Evolutionary conservation across 2,888 invertebrate genomes (phyloP).

Genomic region (Heliconius ismenius): DNA sequence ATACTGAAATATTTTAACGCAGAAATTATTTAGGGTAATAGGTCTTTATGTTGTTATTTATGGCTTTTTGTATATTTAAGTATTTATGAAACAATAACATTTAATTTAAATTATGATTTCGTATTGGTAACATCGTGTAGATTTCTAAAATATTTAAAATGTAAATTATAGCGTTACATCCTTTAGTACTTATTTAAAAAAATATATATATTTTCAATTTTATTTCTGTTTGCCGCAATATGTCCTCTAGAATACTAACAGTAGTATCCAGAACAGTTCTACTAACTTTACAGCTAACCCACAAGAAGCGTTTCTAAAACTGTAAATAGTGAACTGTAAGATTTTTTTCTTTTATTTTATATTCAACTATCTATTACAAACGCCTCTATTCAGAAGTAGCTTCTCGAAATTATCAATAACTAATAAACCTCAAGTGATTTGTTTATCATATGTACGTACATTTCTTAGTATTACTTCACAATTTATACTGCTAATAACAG

Average conservation of each 20-base stretch:
- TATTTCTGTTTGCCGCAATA: no score
- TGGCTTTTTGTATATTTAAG: not conserved
- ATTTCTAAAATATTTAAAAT: not conserved
- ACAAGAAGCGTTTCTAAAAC: no score
- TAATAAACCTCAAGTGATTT: constrained; percentile 5
- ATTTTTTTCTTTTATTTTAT: no score
- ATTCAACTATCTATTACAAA: not conserved
- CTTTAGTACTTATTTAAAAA: no score
- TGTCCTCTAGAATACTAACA: no score
- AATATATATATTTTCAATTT: no score
- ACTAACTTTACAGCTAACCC: no score
- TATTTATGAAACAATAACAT: not conserved
- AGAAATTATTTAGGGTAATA: not conserved
- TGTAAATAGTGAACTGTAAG: no score
- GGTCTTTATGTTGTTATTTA: not conserved
- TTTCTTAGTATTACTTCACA: constrained; percentile 1
- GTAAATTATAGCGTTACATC: not conserved
- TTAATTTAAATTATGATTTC: not conserved
- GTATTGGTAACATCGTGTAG: not conserved
- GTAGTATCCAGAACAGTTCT: no score
- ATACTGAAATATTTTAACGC: not conserved
- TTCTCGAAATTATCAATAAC: constrained; percentile 4
- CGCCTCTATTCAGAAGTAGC: not conserved
- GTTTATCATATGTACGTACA: not conserved
- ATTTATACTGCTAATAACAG: not conserved